Base-by-base conservation (phyloP, 2,888 invertebrate genomes). In the Epicampocera succincta region DNA sequence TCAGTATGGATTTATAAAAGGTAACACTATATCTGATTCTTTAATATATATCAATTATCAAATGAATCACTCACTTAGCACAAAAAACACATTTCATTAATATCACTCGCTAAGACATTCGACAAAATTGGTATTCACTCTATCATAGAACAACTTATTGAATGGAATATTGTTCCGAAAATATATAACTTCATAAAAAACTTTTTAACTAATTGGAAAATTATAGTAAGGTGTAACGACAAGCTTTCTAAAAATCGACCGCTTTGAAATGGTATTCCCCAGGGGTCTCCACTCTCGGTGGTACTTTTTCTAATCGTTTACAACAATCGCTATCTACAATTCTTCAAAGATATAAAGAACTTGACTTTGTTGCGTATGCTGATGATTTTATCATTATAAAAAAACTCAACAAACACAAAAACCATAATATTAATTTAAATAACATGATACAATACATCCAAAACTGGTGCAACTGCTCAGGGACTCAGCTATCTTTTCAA, bases 11-110 rank as follows among this genome's bases (percentile, higher is more conserved):
- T 79, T 68, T 25, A 48, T 19, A 38, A 65, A 66, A 21, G 80
- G 79, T 8, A 72, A 61, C 38, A 76, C 66, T 21, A 46, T 54
- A 60, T 44, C 52, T 21, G 80, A 80, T 40, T 9, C 21, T 69
- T 68, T 73, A 4, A n/a, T 79, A n/a, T 58, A 44, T 12, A 15
- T 42, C 12, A 42, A 42, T 11, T 12, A 60, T 21, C 21, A 42
- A 13, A 21, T 42, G 12, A 29, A 6, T 21, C 15, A 13, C 21
- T 60, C 3, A 21, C 21, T 2, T n/a, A 6, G 3, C 15, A 13
- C 5, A 60, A 63, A 29, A n/a, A n/a, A n/a, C 48, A 63, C 12
- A n/a, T 17, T 3, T 29, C 46, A 12, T 46, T 63, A 21, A 12
- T 63, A 5, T 63, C 48, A n/a, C 29, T 63, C 4, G 63, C 25